A percentile compares a stretch with the other conserved stretches of the same genome.
These are phyloP conservation scores for Chaenocephalus aceratus DNA, from an alignment of 2,113 vertebrate genomes.

Conservation along the genomic window DNA sequence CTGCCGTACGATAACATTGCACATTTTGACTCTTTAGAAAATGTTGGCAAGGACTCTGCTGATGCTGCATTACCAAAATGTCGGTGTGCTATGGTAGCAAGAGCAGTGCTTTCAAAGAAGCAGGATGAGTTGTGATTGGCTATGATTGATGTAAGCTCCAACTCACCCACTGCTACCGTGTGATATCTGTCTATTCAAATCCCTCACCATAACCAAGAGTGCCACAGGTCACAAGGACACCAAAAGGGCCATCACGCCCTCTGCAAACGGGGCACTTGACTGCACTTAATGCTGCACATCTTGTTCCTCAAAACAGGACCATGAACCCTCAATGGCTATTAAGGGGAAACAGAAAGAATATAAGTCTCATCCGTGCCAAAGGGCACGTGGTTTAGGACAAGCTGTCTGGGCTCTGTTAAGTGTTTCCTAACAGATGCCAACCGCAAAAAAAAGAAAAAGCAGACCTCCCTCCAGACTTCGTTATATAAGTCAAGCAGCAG, in stretches of 20 bases:
- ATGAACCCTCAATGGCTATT: neutral
- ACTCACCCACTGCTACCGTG: neutral
- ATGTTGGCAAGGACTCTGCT: conserved; percentile 4
- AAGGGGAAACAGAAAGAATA: conserved; percentile 33
- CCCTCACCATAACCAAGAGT: conserved; percentile 27
- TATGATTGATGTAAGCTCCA: conserved; percentile 15
- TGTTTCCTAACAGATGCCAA: conserved; percentile 55
- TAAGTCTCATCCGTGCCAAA: neutral
- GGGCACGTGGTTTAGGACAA: conserved; percentile 21
- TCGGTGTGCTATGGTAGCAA: conserved; percentile 1
- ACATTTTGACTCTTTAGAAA: neutral
- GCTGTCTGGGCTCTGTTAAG: conserved; percentile 30
- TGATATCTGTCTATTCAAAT: conserved; percentile 4
- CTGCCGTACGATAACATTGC: neutral
- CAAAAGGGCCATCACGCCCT: conserved; percentile 1
- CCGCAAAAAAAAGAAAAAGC: conserved; percentile 49
- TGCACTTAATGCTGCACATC: neutral
- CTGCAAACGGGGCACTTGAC: conserved; percentile 19
- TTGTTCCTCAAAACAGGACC: neutral
- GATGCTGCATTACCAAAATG: conserved; percentile 5
- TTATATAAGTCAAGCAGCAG: conserved; percentile 66
- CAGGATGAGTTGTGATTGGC: conserved; percentile 15
- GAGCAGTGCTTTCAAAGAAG: conserved; percentile 7
- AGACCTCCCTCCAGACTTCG: conserved; percentile 62
- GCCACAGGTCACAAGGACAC: conserved; percentile 22